phyloP scores from a whole-genome alignment of 35 echinoderm and acorn worm species.

The Holothuria glaberrima region DNA sequence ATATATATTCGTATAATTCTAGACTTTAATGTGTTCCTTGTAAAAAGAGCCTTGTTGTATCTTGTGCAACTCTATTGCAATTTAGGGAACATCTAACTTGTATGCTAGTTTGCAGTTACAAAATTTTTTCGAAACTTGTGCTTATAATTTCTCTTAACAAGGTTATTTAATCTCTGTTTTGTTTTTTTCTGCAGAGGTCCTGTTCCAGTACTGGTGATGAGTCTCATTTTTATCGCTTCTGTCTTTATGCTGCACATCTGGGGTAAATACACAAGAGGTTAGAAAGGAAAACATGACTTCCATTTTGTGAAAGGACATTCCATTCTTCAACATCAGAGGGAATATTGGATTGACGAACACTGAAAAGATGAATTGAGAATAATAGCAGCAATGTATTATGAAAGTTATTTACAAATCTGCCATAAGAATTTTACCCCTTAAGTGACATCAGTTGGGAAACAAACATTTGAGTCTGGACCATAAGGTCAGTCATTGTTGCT shows the following conservation, averaged over 20 bases:
- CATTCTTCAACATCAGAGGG: not conserved
- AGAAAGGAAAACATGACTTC: not conserved
- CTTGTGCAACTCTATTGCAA: too few species aligned
- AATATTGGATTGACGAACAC: not conserved
- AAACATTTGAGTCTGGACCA: too few species aligned
- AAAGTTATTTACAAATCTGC: too few species aligned
- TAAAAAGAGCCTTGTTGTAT: too few species aligned
- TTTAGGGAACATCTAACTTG: not conserved
- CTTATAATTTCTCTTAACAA: not conserved
- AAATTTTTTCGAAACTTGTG: not conserved
- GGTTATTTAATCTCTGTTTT: not conserved
- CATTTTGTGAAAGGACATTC: too few species aligned
- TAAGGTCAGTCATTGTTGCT: too few species aligned
- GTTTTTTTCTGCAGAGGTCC: conserved; percentile 87
- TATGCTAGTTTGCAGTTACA: not conserved
- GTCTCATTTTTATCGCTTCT: conserved; percentile 97
- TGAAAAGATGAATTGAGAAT: too few species aligned
- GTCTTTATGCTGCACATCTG: conserved; percentile 99
- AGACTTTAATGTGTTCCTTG: too few species aligned
- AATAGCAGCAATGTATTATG: too few species aligned
- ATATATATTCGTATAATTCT: too few species aligned
- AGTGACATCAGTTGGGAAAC: too few species aligned
- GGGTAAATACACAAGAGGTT: conserved; percentile 97
- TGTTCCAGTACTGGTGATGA: conserved; percentile 99
- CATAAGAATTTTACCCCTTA: too few species aligned